phyloP scores from a whole-genome alignment of 2,888 invertebrate species.

The Cyaniris semiargus region DNA sequence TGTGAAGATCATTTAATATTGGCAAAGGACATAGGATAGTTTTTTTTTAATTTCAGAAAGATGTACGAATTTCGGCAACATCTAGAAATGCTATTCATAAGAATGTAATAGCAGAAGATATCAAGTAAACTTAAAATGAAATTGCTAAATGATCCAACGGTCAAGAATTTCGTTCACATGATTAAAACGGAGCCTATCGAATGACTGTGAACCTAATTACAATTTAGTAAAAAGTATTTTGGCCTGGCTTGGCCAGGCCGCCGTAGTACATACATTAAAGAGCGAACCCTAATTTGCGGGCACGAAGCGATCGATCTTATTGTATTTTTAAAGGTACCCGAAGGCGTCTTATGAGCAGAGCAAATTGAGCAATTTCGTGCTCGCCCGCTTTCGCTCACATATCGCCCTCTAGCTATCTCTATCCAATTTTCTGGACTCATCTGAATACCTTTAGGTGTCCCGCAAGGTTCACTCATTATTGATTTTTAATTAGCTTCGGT shows the following conservation, averaged over 20 bases:
- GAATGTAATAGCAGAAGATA: not conserved
- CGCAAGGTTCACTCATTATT: not conserved
- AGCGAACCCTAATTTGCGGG: conserved; percentile 79
- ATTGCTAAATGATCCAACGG: not conserved
- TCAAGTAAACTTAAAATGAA: not conserved
- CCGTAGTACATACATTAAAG: conserved; percentile 58
- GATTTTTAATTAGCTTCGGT: conserved; percentile 2
- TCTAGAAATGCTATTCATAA: not conserved
- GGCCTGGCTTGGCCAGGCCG: conserved; percentile 8
- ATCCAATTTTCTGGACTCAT: conserved; percentile 34
- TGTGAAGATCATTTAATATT: not conserved
- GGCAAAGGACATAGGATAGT: not conserved
- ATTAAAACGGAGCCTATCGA: not conserved
- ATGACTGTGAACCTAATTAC: conserved; percentile 12
- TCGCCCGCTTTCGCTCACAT: conserved; percentile 55
- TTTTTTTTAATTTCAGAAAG: not conserved
- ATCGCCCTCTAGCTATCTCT: conserved; percentile 44
- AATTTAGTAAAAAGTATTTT: conserved; percentile 45
- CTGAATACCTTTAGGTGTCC: not conserved
- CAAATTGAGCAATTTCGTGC: conserved; percentile 79
- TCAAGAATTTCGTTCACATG: not conserved
- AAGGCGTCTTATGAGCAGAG: conserved; percentile 65
- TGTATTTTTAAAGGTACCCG: conserved; percentile 72
- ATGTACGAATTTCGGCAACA: not conserved
- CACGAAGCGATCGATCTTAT: conserved; percentile 79